Percentiles rank a stretch among this genome's conserved stretches.
Conservation (phyloP, 2,797 vertebrate genomes). For the Schizopygopsis malacanthus region DNA sequence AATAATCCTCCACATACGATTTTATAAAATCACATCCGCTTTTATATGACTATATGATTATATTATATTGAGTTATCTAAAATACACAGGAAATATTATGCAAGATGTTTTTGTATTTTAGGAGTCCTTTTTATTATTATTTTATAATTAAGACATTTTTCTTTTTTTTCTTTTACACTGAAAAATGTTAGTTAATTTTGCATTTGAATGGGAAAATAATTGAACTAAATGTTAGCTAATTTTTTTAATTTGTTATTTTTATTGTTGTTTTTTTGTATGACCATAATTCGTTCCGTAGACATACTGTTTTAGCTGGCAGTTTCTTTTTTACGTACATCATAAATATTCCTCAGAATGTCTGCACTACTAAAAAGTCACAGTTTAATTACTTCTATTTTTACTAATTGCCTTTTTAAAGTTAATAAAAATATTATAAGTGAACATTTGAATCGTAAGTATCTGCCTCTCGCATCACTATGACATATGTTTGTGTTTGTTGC, state of each 20-base stretch:
- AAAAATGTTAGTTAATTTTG: conserved; percentile 46
- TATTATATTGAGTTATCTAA: conserved; percentile 62
- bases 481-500: conserved; percentile 22
- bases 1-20: conserved; percentile 39
- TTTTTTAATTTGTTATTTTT: background rate
- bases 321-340: background rate
- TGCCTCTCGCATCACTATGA: background rate
- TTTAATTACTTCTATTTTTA: conserved; percentile 15
- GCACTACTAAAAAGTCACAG: conserved; percentile 15
- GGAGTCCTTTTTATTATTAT: conserved; percentile 35
- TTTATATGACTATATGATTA: conserved; percentile 31
- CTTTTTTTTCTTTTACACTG: conserved; percentile 19
- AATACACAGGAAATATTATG: conserved; percentile 62
- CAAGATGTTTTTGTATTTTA: conserved; percentile 45
- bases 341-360: conserved; percentile 17
- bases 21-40: conserved; percentile 40
- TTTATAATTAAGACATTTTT: conserved; percentile 13
- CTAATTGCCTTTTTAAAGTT: conserved; percentile 53
- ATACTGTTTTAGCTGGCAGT: background rate
- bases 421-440: conserved; percentile 56
- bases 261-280: background rate
- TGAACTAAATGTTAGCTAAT: background rate
- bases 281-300: background rate
- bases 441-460: background rate
- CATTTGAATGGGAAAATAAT: conserved; percentile 50